phyloP scores from a whole-genome alignment of 2,888 invertebrate genomes.

The Selenia dentaria region DNA sequence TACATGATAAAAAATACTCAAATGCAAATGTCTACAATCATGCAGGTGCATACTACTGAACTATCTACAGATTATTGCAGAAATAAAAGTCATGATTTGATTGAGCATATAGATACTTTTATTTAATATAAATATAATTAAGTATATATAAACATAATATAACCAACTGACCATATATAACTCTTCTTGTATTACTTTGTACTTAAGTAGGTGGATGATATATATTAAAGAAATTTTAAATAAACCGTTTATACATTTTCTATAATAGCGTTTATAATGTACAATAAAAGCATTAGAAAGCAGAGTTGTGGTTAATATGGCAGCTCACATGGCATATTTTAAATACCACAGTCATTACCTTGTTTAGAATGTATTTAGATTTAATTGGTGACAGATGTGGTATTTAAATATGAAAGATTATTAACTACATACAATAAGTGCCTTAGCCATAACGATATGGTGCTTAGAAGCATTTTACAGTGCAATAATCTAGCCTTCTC shows the following conservation, averaged over 20 bases:
- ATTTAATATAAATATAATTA: constrained; percentile 32
- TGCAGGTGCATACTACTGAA: constrained; percentile 9
- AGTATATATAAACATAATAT: constrained; percentile 24
- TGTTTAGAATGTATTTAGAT: not conserved
- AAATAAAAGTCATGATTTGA: constrained; percentile 45
- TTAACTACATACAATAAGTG: constrained; percentile 36
- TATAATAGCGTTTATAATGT: constrained; percentile 19
- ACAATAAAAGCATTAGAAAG: constrained; percentile 63
- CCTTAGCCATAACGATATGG: constrained; percentile 31
- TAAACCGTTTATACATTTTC: constrained; percentile 8
- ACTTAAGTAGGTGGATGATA: constrained; percentile 6
- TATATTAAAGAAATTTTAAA: constrained; percentile 10
- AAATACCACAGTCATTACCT: constrained; percentile 22
- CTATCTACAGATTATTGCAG: constrained; percentile 29
- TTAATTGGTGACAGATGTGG: not conserved
- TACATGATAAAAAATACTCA: no score
- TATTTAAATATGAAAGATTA: not conserved
- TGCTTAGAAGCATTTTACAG: constrained; percentile 49
- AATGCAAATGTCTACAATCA: no score
- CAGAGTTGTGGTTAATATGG: constrained; percentile 55
- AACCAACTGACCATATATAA: constrained; percentile 31
- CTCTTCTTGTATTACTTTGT: constrained; percentile 25
- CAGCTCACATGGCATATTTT: constrained; percentile 42
- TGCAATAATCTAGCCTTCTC: constrained; percentile 32
- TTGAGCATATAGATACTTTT: constrained; percentile 46